Percentiles rank a stretch among this genome's conserved stretches.
phyloP scores from a whole-genome alignment of 2,888 invertebrate genomes.

The Synergus japonicus region DNA sequence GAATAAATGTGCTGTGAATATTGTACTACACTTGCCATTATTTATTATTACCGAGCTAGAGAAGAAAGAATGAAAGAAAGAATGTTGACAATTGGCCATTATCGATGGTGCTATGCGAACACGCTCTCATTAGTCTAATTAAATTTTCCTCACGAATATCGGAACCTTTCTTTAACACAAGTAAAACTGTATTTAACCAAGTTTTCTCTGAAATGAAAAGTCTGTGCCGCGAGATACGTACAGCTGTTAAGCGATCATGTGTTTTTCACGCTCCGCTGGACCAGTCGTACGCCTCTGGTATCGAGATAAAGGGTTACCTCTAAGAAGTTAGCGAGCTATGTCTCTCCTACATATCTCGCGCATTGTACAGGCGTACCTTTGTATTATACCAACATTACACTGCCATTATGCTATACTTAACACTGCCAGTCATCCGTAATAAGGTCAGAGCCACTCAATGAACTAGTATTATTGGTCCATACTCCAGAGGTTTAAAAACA shows the following conservation, averaged over 20 bases:
- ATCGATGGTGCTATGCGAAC: slow-evolving; percentile 6
- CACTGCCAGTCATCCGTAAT: slow-evolving; percentile 66
- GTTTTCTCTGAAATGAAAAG: slow-evolving; percentile 46
- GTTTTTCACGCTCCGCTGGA: slow-evolving; percentile 68
- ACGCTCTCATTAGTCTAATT: not conserved
- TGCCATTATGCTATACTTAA: slow-evolving; percentile 63
- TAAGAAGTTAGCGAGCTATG: slow-evolving; percentile 38
- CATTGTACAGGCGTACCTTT: slow-evolving; percentile 49
- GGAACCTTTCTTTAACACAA: not conserved
- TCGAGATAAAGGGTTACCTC: slow-evolving; percentile 65
- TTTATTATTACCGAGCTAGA: not conserved
- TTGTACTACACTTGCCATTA: not conserved
- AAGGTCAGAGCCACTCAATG: slow-evolving; percentile 51
- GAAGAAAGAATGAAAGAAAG: not conserved
- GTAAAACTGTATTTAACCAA: slow-evolving; percentile 48
- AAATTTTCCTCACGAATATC: slow-evolving; percentile 2
- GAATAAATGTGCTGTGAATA: not conserved
- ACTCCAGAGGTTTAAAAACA: slow-evolving; percentile 3
- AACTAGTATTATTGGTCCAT: slow-evolving; percentile 17
- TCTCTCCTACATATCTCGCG: slow-evolving; percentile 55
- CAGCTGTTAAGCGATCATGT: slow-evolving; percentile 48
- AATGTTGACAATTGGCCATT: slow-evolving; percentile 13
- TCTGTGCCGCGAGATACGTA: slow-evolving; percentile 18
- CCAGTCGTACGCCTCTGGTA: slow-evolving; percentile 58
- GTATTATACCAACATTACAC: slow-evolving; percentile 42